Evolutionary conservation across 1,140 invertebrate species (phyloP).

Genomic region (Zaprionus davidi): DNA sequence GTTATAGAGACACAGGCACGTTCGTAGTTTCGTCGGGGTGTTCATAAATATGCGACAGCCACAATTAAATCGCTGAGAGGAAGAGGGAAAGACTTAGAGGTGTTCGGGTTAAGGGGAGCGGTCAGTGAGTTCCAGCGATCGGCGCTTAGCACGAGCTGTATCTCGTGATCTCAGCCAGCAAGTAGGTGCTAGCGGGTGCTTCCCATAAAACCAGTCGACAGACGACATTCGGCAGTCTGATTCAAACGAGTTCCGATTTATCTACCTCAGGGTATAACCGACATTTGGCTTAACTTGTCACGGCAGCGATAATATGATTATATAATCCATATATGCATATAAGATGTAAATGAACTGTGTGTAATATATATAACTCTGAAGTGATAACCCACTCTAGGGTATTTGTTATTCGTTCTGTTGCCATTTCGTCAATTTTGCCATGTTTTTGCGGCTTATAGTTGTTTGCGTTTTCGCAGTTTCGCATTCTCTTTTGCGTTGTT

Average conservation of each 20-base stretch:
- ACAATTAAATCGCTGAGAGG: slow-evolving; percentile 29
- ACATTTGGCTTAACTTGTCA: not conserved
- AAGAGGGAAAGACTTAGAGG: not conserved
- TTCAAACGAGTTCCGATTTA: slow-evolving; percentile 57
- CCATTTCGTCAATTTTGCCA: not conserved
- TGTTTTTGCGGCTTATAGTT: slow-evolving; percentile 19
- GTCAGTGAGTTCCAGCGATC: slow-evolving; percentile 15
- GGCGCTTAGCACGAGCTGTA: slow-evolving; percentile 66
- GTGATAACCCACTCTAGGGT: not conserved
- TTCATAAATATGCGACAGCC: slow-evolving; percentile 61
- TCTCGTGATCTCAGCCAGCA: slow-evolving; percentile 63
- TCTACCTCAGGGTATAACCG: slow-evolving; percentile 4
- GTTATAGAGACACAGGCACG: slow-evolving; percentile 37
- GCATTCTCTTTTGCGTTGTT: slow-evolving; percentile 29
- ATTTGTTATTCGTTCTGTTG: slow-evolving; percentile 10
- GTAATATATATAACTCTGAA: not conserved
- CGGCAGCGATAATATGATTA: not conserved
- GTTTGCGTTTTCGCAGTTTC: slow-evolving; percentile 28
- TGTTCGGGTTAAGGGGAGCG: not conserved
- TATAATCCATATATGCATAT: not conserved
- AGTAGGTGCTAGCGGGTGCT: slow-evolving; percentile 45
- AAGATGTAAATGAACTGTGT: not conserved
- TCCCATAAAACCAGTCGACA: slow-evolving; percentile 58
- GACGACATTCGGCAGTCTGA: slow-evolving; percentile 9
- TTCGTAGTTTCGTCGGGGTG: slow-evolving; percentile 30